phyloP scores from a whole-genome alignment of 2,113 vertebrate species.

The Eretmochelys imbricata region DNA sequence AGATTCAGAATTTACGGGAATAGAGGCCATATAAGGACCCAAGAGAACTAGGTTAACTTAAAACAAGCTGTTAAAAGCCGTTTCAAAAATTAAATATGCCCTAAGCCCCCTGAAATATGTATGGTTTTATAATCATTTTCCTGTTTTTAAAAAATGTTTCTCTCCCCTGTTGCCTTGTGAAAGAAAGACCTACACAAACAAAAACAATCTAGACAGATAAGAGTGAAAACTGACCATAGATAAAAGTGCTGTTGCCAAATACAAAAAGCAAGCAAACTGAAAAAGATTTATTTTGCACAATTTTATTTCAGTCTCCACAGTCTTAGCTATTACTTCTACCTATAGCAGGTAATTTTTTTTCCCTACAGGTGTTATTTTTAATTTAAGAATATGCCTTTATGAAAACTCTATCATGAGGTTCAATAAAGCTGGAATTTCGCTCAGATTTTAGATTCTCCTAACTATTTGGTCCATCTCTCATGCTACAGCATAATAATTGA shows the following conservation, averaged over 20 bases:
- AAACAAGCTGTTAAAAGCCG: not conserved
- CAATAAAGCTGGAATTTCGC: not conserved
- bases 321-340: not conserved
- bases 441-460: not conserved
- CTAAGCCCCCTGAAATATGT: not conserved
- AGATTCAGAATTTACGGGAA: not conserved
- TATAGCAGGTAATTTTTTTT: not conserved
- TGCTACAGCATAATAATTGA: not conserved
- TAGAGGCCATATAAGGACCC: not conserved
- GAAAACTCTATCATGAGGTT: not conserved
- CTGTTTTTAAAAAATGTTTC: not conserved
- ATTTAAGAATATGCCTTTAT: not conserved
- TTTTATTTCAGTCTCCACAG: not conserved
- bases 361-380: not conserved
- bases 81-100: not conserved
- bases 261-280: not conserved
- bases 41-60: not conserved
- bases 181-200: not conserved
- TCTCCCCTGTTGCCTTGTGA: not conserved
- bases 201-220: not conserved
- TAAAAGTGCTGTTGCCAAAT: not conserved
- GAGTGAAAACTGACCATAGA: not conserved
- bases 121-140: not conserved
- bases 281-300: not conserved
- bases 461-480: not conserved